Conservation (phyloP, 2,113 vertebrate genomes). For the Pachyramphus minor region DNA sequence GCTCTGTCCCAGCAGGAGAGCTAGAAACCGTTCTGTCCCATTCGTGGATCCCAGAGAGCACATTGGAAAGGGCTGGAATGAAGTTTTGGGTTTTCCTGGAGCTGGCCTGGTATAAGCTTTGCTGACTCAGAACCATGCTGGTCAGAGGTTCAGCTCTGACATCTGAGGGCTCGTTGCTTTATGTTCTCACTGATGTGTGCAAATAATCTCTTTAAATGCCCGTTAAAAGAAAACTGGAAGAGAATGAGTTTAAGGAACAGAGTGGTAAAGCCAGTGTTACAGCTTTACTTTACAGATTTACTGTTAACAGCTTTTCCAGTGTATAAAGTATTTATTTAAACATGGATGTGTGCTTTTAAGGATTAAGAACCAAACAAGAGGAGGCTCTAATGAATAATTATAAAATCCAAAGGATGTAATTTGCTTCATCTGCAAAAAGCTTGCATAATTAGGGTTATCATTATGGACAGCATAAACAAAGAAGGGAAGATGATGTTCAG, state of each 20-base stretch:
- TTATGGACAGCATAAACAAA: background rate
- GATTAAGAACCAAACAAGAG: background rate
- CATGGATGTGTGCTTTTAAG: background rate
- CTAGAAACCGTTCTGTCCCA: background rate
- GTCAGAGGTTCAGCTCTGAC: background rate
- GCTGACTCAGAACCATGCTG: background rate
- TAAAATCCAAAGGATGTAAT: background rate
- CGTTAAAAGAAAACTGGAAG: background rate
- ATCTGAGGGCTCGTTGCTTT: background rate
- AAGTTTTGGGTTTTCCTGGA: background rate
- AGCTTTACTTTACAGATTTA: background rate
- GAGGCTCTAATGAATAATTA: background rate
- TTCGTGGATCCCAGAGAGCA: background rate
- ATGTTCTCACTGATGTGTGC: background rate
- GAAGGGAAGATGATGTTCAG: background rate
- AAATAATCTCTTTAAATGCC: background rate
- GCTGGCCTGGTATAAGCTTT: background rate
- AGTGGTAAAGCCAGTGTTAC: background rate
- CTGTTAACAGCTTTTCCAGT: background rate
- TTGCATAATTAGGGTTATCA: background rate
- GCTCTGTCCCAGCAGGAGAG: background rate
- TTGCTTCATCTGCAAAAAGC: background rate
- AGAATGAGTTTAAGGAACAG: background rate
- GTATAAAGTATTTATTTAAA: conserved; percentile 4
- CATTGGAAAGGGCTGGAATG: background rate